Evolutionary conservation across 1,140 invertebrate genomes (phyloP).

Genomic region (Copidosoma floridanum): DNA sequence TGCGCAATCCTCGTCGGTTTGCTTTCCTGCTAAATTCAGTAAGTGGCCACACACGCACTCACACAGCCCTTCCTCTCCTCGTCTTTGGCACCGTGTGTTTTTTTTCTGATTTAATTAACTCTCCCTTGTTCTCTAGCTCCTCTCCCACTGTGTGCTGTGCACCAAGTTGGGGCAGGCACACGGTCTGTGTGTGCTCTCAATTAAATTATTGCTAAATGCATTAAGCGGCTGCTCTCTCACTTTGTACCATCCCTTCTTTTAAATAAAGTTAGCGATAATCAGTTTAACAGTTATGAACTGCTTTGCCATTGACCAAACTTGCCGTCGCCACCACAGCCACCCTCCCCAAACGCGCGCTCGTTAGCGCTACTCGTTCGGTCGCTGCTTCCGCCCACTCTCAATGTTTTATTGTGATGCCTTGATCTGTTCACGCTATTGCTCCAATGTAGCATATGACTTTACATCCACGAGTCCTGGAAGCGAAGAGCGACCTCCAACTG

Average conservation of each 20-base stretch:
- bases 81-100: too few species aligned
- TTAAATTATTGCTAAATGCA: conserved; percentile 58
- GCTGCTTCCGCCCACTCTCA: neutral
- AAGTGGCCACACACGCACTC: conserved; percentile 45
- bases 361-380: too few species aligned
- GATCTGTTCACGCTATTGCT: too few species aligned
- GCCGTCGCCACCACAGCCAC: too few species aligned
- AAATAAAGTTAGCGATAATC: conserved; percentile 53
- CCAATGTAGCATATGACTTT: conserved; percentile 50
- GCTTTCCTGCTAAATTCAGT: conserved; percentile 56
- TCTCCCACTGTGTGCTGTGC: too few species aligned
- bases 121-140: conserved; percentile 36
- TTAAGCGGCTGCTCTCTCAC: conserved; percentile 51
- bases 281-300: conserved; percentile 49
- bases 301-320: neutral
- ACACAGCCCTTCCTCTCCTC: conserved; percentile 26
- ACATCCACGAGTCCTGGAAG: conserved; percentile 44
- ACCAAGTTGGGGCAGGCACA: conserved; percentile 48
- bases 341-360: too few species aligned
- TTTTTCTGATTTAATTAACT: conserved; percentile 53
- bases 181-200: too few species aligned
- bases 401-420: neutral
- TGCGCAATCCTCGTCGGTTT: conserved; percentile 52
- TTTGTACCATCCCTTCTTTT: conserved; percentile 40
- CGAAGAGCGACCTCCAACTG: conserved; percentile 44